Evolutionary conservation across 1,140 invertebrate species (phyloP).

Genomic region (Hypothenemus hampei): DNA sequence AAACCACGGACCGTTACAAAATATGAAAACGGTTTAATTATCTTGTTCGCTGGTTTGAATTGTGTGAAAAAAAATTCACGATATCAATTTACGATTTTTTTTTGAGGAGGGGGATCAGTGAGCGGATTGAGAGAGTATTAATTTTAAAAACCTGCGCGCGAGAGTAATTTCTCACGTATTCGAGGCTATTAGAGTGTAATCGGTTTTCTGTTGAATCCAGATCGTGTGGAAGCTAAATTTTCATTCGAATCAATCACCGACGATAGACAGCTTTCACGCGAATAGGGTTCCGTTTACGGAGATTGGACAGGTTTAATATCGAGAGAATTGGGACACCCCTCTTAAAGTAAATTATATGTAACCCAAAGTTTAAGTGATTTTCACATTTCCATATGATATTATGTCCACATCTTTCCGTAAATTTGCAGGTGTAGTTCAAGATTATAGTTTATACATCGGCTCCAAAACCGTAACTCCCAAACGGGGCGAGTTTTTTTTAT

Average conservation of each 20-base stretch:
- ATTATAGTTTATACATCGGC: not conserved
- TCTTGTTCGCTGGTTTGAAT: too few relatives aligned
- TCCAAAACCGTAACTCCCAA: not conserved
- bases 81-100: too few relatives aligned
- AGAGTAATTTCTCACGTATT: constrained; percentile 2
- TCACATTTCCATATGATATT: too few relatives aligned
- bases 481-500: not conserved
- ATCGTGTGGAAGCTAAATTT: constrained; percentile 16
- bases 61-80: too few relatives aligned
- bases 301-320: constrained; percentile 12
- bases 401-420: not conserved
- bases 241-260: constrained; percentile 15
- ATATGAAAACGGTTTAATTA: too few relatives aligned
- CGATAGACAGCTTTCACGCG: constrained; percentile 14
- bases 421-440: not conserved
- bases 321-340: constrained; percentile 10
- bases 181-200: constrained; percentile 7
- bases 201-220: constrained; percentile 10
- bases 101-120: not conserved
- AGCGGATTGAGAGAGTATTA: not conserved
- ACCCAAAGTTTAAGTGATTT: not conserved
- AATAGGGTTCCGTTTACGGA: constrained; percentile 9
- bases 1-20: too few relatives aligned
- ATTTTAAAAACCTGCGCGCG: not conserved
- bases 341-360: constrained; percentile 2